phyloP scores from a whole-genome alignment of 2,113 vertebrate genomes.

The Chaetodon trifascialis region DNA sequence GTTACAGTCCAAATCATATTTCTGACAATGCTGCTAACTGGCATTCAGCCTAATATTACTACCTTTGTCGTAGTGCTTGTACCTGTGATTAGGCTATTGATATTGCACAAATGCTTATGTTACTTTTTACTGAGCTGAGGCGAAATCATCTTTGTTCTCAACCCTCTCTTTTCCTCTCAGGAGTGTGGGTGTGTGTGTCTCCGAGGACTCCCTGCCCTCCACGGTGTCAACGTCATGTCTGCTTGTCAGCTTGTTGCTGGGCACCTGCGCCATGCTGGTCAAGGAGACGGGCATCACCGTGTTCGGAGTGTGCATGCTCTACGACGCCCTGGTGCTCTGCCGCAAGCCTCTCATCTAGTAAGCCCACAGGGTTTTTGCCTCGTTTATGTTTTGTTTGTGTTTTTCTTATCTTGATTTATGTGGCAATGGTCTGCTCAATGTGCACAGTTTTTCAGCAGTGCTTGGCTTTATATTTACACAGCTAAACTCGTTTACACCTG shows the following conservation, averaged over 20 bases:
- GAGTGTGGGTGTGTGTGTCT: slow-evolving; percentile 86
- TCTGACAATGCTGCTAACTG: background rate
- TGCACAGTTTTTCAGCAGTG: background rate
- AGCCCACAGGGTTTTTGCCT: slow-evolving; percentile 70
- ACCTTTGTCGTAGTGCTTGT: too few relatives aligned
- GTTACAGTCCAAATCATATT: background rate
- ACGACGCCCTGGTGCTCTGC: slow-evolving; percentile 92
- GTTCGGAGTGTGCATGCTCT: slow-evolving; percentile 94
- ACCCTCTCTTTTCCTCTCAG: slow-evolving; percentile 77
- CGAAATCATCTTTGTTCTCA: background rate
- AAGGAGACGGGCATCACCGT: slow-evolving; percentile 97
- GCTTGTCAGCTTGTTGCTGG: slow-evolving; percentile 90
- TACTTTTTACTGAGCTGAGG: background rate
- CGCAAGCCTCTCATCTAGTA: slow-evolving; percentile 86
- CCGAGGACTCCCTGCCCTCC: slow-evolving; percentile 84
- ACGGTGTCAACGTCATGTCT: slow-evolving; percentile 87
- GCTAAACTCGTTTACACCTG: background rate
- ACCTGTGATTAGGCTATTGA: background rate
- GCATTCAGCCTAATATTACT: background rate
- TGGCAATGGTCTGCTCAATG: background rate
- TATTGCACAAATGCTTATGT: background rate
- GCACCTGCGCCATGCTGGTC: slow-evolving; percentile 96
- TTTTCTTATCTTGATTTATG: slow-evolving; percentile 17
- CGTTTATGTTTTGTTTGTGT: background rate
- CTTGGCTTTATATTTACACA: slow-evolving; percentile 9